A percentile compares a stretch with the other conserved stretches of the same genome.
These are phyloP conservation scores for Vandiemenella viatica DNA, from an alignment of 2,888 invertebrate genomes.

Conservation along the genomic window DNA sequence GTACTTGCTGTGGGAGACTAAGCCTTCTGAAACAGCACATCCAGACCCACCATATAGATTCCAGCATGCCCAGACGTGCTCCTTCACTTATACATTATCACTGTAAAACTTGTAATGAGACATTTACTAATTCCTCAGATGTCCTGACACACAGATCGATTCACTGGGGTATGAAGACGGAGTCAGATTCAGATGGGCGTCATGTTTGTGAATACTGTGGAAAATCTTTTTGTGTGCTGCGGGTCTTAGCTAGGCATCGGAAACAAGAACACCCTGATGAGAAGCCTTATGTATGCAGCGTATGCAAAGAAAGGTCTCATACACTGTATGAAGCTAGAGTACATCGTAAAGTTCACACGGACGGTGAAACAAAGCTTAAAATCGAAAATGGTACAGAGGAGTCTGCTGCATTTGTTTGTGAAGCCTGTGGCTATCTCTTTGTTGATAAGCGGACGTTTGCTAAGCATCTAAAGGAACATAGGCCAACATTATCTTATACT, in stretches of 20 bases:
- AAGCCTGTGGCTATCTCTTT: constrained; percentile 9
- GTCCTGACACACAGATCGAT: constrained; percentile 13
- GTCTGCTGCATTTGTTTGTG: constrained; percentile 8
- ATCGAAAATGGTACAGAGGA: background rate
- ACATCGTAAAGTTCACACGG: constrained; percentile 14
- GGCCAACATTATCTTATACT: background rate
- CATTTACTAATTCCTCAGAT: constrained; percentile 14
- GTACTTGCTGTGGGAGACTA: constrained; percentile 9
- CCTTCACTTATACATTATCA: constrained; percentile 16
- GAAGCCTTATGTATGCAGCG: constrained; percentile 15
- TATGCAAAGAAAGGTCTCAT: constrained; percentile 12
- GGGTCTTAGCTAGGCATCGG: constrained; percentile 12
- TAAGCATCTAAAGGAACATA: constrained; percentile 9
- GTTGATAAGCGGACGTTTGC: constrained; percentile 7
- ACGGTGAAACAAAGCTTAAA: background rate
- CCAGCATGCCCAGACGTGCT: constrained; percentile 6
- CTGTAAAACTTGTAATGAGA: constrained; percentile 14
- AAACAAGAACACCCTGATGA: constrained; percentile 15
- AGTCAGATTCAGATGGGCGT: background rate
- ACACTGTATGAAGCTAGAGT: constrained; percentile 16
- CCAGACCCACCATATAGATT: constrained; percentile 7
- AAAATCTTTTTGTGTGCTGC: constrained; percentile 5
- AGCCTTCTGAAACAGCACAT: constrained; percentile 12
- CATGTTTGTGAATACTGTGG: constrained; percentile 16
- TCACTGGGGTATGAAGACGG: constrained; percentile 7